These are phyloP conservation scores for Podarcis cretensis DNA, from an alignment of 2,113 vertebrate genomes.

Conservation along the genomic window DNA sequence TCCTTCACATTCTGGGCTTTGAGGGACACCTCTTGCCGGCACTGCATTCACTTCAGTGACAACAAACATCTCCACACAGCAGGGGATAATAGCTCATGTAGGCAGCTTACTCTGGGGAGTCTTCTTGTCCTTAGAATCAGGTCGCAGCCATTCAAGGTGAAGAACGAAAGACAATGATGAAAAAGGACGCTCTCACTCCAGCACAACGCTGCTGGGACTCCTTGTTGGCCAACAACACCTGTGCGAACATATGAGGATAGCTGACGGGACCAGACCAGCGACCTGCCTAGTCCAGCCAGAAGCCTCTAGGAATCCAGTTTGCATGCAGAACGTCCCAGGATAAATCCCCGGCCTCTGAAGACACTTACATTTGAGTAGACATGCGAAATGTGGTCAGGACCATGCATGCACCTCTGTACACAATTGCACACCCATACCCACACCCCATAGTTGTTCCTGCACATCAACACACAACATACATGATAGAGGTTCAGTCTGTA, in stretches of 20 bases:
- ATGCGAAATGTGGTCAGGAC: too few relatives aligned
- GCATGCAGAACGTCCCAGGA: too few relatives aligned
- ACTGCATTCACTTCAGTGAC: background rate
- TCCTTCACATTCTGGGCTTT: background rate
- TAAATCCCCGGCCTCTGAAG: too few relatives aligned
- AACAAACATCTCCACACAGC: background rate
- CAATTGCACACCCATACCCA: too few relatives aligned
- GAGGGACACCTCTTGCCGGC: background rate
- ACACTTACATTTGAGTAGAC: too few relatives aligned
- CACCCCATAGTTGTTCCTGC: too few relatives aligned
- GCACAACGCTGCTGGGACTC: background rate
- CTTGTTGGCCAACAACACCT: background rate
- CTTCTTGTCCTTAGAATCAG: conserved; percentile 14
- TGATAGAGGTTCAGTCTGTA: too few relatives aligned
- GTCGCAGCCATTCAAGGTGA: conserved; percentile 3
- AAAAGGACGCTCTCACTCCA: background rate
- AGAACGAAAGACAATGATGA: background rate
- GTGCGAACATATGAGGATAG: background rate
- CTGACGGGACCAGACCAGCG: background rate
- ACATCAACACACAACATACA: too few relatives aligned
- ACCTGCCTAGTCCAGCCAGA: background rate
- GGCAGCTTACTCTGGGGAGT: background rate
- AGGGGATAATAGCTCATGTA: background rate
- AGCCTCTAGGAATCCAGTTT: background rate
- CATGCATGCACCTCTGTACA: too few relatives aligned